Evolutionary conservation across 92 coral and sea anemone species (phyloP).

Genomic region (Heteractis magnifica): DNA sequence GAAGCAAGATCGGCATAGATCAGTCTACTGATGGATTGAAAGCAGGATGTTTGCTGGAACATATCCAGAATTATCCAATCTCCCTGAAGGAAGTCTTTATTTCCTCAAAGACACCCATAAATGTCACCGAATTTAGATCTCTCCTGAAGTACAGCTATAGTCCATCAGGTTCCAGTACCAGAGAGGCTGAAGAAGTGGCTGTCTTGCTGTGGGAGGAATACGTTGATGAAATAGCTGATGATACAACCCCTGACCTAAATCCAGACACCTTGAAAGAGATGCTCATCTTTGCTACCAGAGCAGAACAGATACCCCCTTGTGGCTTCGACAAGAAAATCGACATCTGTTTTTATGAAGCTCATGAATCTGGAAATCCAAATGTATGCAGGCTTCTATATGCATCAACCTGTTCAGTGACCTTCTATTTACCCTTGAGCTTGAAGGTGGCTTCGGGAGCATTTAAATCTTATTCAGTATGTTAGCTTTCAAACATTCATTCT

Average conservation of each 20-base stretch:
- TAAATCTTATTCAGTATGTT: too few species aligned
- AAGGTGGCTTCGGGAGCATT: too few species aligned
- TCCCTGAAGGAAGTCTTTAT: not conserved
- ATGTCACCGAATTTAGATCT: slow-evolving; percentile 16
- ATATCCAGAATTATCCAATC: not conserved
- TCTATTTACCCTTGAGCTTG: not conserved
- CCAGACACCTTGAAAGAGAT: not conserved
- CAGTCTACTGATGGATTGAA: slow-evolving; percentile 35
- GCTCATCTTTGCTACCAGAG: not conserved
- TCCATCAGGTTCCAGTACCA: slow-evolving; percentile 28
- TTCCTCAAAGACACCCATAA: not conserved
- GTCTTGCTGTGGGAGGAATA: slow-evolving; percentile 27
- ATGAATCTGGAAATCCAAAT: not conserved
- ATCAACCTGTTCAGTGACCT: not conserved
- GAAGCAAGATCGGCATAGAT: slow-evolving; percentile 36
- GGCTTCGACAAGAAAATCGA: not conserved
- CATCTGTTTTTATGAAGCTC: not conserved
- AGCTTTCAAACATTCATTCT: too few species aligned
- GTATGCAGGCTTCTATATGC: not conserved
- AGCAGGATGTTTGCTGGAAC: slow-evolving; percentile 9
- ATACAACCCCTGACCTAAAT: not conserved
- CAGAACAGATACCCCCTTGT: not conserved
- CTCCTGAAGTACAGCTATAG: slow-evolving; percentile 21
- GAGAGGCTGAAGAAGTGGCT: slow-evolving; percentile 39
- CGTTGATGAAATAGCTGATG: not conserved